Evolutionary conservation across 2,113 vertebrate genomes (phyloP).

Genomic region (Tetrax tetrax): DNA sequence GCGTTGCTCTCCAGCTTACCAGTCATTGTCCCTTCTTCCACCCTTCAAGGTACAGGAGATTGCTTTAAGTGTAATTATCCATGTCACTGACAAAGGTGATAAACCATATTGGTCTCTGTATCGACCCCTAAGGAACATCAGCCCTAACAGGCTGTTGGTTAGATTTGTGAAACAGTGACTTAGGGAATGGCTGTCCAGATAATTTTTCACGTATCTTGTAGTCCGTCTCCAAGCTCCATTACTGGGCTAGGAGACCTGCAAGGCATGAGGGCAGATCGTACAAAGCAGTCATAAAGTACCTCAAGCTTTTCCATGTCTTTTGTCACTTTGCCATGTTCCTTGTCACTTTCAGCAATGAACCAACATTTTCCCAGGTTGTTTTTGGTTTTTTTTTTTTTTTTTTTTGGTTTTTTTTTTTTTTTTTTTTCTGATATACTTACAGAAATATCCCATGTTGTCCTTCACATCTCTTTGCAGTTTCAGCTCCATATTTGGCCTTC

Average conservation of each 20-base stretch:
- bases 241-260: background rate
- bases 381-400: too few species aligned
- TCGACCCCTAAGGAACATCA: background rate
- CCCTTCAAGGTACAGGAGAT: background rate
- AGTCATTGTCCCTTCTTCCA: background rate
- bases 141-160: background rate
- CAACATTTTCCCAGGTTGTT: background rate
- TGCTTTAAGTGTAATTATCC: background rate
- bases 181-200: background rate
- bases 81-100: background rate
- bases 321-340: background rate
- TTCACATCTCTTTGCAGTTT: background rate
- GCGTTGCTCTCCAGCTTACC: background rate
- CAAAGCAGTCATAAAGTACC: background rate
- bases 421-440: background rate
- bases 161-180: background rate
- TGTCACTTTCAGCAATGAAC: background rate
- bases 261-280: background rate
- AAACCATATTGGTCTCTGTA: background rate
- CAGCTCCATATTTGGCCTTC: background rate
- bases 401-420: background rate
- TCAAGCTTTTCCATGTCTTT: background rate
- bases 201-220: background rate
- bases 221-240: background rate
- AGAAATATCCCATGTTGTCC: background rate